Evolutionary conservation across 2,888 invertebrate species (phyloP).

Genomic region (Amphipyra tragopoginis): DNA sequence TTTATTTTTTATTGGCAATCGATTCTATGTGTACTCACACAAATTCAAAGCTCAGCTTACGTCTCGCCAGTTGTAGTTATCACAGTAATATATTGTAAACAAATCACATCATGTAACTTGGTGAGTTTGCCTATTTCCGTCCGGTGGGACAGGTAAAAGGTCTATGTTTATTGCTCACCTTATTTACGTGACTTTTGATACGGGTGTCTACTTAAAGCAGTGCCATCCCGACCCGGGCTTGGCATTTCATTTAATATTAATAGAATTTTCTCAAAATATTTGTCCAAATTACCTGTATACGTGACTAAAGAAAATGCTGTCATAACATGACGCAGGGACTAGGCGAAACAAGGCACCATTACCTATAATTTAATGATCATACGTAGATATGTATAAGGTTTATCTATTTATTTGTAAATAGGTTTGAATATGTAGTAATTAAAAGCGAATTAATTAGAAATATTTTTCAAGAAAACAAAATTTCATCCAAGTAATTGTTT

Average conservation of each 20-base stretch:
- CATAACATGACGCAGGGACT: not conserved
- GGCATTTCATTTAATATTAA: conserved; percentile 61
- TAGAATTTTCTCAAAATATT: conserved; percentile 58
- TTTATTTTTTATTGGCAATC: no score
- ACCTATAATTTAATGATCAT: not conserved
- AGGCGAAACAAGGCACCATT: not conserved
- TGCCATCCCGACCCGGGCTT: conserved; percentile 46
- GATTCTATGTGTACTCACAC: no score
- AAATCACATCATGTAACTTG: conserved; percentile 36
- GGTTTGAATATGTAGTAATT: not conserved
- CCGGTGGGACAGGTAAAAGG: conserved; percentile 57
- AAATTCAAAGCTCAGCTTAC: no score
- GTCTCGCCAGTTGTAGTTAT: no score
- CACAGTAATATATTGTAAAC: conserved; percentile 8
- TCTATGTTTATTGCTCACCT: conserved; percentile 57
- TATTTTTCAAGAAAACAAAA: no score
- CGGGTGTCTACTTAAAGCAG: conserved; percentile 60
- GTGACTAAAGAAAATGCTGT: not conserved
- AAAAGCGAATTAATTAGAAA: no score
- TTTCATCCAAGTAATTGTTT: no score
- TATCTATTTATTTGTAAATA: not conserved
- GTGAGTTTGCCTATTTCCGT: conserved; percentile 57
- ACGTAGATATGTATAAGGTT: not conserved
- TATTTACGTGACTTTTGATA: conserved; percentile 66
- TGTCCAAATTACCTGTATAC: conserved; percentile 47